Evolutionary conservation across 2,113 vertebrate species (phyloP).

Genomic region (Chrysemys picta): DNA sequence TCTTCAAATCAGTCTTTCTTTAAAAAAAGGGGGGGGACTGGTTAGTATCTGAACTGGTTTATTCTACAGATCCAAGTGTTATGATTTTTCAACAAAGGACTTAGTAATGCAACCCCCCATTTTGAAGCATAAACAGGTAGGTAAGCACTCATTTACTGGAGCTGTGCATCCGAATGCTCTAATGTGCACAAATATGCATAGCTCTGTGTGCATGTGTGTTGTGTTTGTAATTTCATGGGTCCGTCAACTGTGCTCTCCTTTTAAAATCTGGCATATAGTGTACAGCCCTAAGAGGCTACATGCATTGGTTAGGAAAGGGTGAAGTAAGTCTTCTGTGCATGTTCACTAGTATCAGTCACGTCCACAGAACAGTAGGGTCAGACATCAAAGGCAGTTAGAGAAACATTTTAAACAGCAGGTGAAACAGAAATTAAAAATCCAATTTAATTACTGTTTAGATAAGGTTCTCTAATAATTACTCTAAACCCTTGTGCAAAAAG

Average conservation of each 20-base stretch:
- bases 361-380: not conserved
- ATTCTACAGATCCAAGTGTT: not conserved
- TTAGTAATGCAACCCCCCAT: not conserved
- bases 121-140: not conserved
- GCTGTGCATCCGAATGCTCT: not conserved
- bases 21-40: not conserved
- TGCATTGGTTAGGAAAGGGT: not conserved
- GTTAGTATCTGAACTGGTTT: not conserved
- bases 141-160: not conserved
- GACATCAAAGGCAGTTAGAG: fast-evolving
- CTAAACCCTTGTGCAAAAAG: not conserved
- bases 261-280: not conserved
- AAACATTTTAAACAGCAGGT: not conserved
- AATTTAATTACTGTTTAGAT: not conserved
- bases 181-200: not conserved
- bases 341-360: not conserved
- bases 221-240: not conserved
- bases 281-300: not conserved
- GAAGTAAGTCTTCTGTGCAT: not conserved
- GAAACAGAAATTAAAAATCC: not conserved
- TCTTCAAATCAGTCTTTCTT: not conserved
- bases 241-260: fast-evolving
- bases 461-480: not conserved
- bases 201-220: too few species aligned
- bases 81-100: not conserved